These are phyloP conservation scores for Taenioides sp. DNA, from an alignment of 2,797 vertebrate species.

Conservation along the genomic window DNA sequence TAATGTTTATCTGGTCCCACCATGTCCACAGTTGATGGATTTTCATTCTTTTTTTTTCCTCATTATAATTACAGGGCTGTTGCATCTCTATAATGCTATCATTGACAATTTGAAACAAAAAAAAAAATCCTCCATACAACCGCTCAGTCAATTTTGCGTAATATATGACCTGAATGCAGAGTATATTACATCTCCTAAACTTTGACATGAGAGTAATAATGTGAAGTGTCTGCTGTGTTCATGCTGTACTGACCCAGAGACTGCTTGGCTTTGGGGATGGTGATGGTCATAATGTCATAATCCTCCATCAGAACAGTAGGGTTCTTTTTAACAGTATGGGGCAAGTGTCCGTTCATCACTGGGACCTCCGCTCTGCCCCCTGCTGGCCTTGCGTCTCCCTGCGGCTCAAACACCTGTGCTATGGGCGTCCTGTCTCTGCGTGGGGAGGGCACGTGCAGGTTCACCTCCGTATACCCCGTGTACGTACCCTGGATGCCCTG, in stretches of 20 bases:
- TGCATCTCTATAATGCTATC: no score
- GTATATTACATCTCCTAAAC: no score
- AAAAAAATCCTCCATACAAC: no score
- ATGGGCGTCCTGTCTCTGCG: constrained; percentile 50
- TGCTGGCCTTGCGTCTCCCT: constrained; percentile 41
- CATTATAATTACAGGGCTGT: no score
- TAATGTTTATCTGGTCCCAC: no score
- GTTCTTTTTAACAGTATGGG: constrained; percentile 43
- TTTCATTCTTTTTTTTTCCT: no score
- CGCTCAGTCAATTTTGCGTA: no score
- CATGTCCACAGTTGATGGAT: no score
- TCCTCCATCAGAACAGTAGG: constrained; percentile 53
- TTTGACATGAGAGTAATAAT: neutral
- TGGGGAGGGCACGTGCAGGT: constrained; percentile 71
- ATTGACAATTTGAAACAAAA: no score
- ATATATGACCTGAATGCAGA: no score
- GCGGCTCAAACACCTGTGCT: constrained; percentile 57
- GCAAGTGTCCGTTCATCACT: constrained; percentile 55
- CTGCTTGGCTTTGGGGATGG: constrained; percentile 89
- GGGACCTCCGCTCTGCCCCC: constrained; percentile 34
- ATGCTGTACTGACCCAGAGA: constrained; percentile 84
- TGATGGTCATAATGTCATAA: constrained; percentile 80
- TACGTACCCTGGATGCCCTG: constrained; percentile 60
- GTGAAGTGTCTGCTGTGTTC: neutral
- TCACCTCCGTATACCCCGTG: constrained; percentile 74